Conservation (phyloP, 1,140 invertebrate genomes). For the Diprion similis region DNA sequence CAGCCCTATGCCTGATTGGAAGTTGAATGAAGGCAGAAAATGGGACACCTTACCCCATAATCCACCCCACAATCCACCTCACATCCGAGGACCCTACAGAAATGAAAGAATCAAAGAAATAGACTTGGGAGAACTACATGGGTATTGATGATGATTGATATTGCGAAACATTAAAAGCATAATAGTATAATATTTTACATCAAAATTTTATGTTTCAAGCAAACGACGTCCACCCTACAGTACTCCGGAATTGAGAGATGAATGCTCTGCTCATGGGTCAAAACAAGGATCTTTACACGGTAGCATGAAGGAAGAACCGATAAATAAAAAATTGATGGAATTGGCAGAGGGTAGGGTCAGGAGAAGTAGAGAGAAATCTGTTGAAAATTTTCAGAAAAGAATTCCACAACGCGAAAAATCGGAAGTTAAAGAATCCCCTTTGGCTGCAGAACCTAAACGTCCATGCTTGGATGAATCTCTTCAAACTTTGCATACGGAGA, state of each 20-base stretch:
- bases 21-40: constrained; percentile 52
- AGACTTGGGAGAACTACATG: constrained; percentile 46
- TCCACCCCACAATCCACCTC: constrained; percentile 28
- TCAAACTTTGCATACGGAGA: constrained; percentile 67
- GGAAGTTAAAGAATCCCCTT: constrained; percentile 52
- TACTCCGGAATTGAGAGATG: constrained; percentile 50
- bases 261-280: constrained; percentile 43
- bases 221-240: constrained; percentile 49
- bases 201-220: constrained; percentile 25
- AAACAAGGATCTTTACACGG: constrained; percentile 55
- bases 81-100: constrained; percentile 51
- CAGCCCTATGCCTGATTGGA: constrained; percentile 54
- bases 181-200: no score
- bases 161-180: neutral
- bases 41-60: constrained; percentile 51
- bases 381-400: constrained; percentile 52
- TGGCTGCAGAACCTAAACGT: constrained; percentile 62
- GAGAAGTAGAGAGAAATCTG: constrained; percentile 53
- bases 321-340: constrained; percentile 61
- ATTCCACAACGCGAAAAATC: constrained; percentile 29
- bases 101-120: constrained; percentile 56
- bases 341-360: constrained; percentile 53
- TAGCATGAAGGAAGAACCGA: constrained; percentile 59
- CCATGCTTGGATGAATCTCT: constrained; percentile 58
- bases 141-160: constrained; percentile 31